These are phyloP conservation scores for Zaprionus ornatus DNA, from an alignment of 1,140 invertebrate genomes.

Conservation along the genomic window DNA sequence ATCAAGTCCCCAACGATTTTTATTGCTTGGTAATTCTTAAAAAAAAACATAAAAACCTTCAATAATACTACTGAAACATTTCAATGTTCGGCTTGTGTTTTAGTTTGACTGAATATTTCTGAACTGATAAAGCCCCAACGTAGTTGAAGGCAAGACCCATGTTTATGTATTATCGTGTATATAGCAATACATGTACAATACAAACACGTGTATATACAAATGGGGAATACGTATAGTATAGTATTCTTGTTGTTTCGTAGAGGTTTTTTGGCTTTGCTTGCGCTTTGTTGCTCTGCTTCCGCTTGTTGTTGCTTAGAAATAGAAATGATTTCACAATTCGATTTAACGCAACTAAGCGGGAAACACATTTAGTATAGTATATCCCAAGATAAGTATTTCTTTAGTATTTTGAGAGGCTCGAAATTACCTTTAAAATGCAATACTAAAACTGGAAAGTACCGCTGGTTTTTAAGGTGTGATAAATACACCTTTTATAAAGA, in stretches of 20 bases:
- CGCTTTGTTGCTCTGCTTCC: constrained; percentile 44
- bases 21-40: too few species aligned
- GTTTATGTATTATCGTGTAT: background rate
- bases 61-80: background rate
- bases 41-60: background rate
- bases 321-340: constrained; percentile 78
- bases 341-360: constrained; percentile 23
- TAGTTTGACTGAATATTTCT: background rate
- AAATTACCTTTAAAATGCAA: background rate
- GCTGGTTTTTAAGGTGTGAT: background rate
- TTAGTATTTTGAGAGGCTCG: too few species aligned
- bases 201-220: background rate
- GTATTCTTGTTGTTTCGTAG: background rate
- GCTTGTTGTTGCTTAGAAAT: constrained; percentile 63
- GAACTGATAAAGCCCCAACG: background rate
- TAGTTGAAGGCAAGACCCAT: background rate
- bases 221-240: background rate
- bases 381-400: background rate
- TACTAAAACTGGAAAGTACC: background rate
- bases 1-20: too few species aligned
- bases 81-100: background rate
- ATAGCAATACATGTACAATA: background rate
- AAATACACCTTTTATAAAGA: too few species aligned
- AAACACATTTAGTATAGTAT: background rate
- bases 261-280: constrained; percentile 6